Base-by-base conservation (phyloP, 2,797 vertebrate species). In the Tokudaia tokunoshimensis region DNA sequence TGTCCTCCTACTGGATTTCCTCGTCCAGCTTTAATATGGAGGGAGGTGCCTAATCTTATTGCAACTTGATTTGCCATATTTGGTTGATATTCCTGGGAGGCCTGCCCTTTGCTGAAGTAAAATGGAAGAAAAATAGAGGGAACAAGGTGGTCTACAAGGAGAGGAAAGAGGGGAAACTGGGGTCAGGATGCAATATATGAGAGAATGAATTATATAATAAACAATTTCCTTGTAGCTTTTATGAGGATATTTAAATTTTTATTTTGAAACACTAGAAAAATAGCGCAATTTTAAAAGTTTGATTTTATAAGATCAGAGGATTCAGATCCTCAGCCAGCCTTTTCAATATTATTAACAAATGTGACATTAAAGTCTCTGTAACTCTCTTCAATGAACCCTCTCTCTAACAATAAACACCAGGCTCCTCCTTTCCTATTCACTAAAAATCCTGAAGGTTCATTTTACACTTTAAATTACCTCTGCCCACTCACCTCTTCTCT, bases 221-320 rank as follows among this genome's bases (percentile, higher is more conserved):
- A 76, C 3, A 29, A 29, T 47, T 67, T 94, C 3, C 14, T 44
- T 70, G 20, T 31, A 24, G 3, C 75, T 94, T 94, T 96, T 57
- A 75, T 74, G 63, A 91, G 81, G 20, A n/a, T 85, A 81, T 81
- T 91, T 94, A 70, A 44, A 91, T 1, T 12, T 92, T 96, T 92
- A 74, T 72, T 76, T 89, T 84, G 37, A 90, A 70, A 85, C 92
- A 41, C 67, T 94, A 50, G 34, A 52, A 12, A 91, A 92, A 95
- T 72, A 59, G 26, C 1, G 29, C 0, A 26, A 59, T 31, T 92
- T 41, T 52, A n/a, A 57, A 82, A 55, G 22, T 57, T 72, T 44
- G 5, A n/a, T 92, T 89, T 93, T 86, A 57, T 0, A 81, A 34
- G 24, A 87, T 9, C 31, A 86, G 31, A 34, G 13, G 6, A 57